Evolutionary conservation across 1,140 invertebrate genomes (phyloP), one percentile per base, ranked within the genome.

Genomic region (Heliconius nattereri): DNA sequence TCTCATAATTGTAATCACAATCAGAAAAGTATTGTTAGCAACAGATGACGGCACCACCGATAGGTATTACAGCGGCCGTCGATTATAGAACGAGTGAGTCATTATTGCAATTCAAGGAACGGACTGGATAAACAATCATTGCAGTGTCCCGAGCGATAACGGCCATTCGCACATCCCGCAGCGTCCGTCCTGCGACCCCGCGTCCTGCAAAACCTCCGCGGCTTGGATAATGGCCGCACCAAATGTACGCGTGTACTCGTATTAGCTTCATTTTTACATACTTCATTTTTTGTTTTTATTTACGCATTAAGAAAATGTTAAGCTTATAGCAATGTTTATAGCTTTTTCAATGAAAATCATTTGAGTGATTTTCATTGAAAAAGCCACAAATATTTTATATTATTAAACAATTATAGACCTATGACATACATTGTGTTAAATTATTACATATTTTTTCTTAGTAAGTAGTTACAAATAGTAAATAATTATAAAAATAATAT

Each of bases 51-150:
- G 83, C 83, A 79, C 82, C 81, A 72, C 49, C 49, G 74, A 72
- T 84, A 85, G 85, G 81, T 87, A 89, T 87, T 86, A 89, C 85
- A 84, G 83, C 78, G 87, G 80, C 82, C 84, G 75, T 83, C 88
- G 89, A 90, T 92, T 94, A 91, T 90, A 87, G 86, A 88, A 85
- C 84, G 80, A 71, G 80, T 94, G 91, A 94, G 82, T 94, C 92
- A 94, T 92, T 91, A 88, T 92, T 92, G 91, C 91, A 92, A 93
- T 94, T 94, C 92, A 91, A 91, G 89, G 92, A 94, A 94, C 91
- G 83, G 84, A 85, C 88, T 92, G 92, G 91, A 93, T 93, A 93
- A 93, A 94, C 91, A 94, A 94, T 93, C 90, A 93, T 92, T 90
- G 91, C 90, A 86, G 89, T 91, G 90, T 90, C 87, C 90, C 85